Conservation (phyloP, 64 coral and sea anemone species). For the Porites australiensis region DNA sequence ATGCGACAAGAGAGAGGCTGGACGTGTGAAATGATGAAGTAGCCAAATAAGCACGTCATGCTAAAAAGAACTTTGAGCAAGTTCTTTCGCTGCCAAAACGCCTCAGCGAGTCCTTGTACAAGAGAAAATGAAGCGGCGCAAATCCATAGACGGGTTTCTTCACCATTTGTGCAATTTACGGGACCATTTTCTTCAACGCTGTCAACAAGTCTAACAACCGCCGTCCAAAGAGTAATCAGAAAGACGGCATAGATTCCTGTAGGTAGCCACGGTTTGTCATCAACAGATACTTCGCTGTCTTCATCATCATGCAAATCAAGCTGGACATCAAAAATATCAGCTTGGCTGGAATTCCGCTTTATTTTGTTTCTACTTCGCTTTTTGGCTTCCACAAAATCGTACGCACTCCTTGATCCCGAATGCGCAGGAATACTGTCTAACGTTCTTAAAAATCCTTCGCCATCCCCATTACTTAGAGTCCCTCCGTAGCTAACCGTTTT, state of each 20-base stretch:
- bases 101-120: slow-evolving; percentile 69
- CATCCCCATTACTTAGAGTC: slow-evolving; percentile 2
- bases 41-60: slow-evolving; percentile 74
- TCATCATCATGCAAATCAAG: slow-evolving; percentile 32
- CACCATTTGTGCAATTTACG: slow-evolving; percentile 53
- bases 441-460: slow-evolving; percentile 19
- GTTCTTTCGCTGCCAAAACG: slow-evolving; percentile 73
- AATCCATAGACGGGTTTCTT: slow-evolving; percentile 89
- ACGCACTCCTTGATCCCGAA: slow-evolving; percentile 38
- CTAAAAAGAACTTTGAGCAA: slow-evolving; percentile 79
- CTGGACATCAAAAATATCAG: slow-evolving; percentile 28
- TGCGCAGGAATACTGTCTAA: slow-evolving; percentile 51
- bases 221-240: slow-evolving; percentile 81
- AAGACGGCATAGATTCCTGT: slow-evolving; percentile 81
- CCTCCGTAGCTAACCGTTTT: neutral
- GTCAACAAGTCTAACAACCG: slow-evolving; percentile 77
- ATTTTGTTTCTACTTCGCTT: neutral
- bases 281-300: slow-evolving; percentile 10
- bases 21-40: slow-evolving; percentile 74
- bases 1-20: slow-evolving; percentile 81
- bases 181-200: slow-evolving; percentile 82
- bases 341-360: slow-evolving; percentile 26
- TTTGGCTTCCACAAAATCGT: slow-evolving; percentile 50
- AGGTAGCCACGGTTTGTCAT: slow-evolving; percentile 75
- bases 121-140: slow-evolving; percentile 72